Base-by-base conservation (phyloP, 2,888 invertebrate species). In the Chymomyza amoena region DNA sequence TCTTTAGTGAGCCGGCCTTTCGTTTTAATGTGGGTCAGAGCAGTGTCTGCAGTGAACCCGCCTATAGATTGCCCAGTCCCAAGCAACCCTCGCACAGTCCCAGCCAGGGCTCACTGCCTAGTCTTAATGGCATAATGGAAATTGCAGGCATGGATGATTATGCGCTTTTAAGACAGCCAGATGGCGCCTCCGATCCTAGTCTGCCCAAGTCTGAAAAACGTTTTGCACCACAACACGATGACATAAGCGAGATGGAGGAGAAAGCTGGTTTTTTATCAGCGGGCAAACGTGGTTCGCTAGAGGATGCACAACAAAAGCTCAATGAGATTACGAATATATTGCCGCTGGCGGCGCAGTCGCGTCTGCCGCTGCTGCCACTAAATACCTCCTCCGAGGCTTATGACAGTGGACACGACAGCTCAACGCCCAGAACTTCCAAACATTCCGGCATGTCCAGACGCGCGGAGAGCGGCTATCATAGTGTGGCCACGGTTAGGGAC, bases 131-230 rank as follows among this genome's bases (percentile, higher is more conserved):
- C 93, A 95, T 92, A 92, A 94, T 90, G 93, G 93, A 89, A 93
- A 94, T 91, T 87, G 94, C 88, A 89, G 93, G 86, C 79, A 93
- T 91, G 93, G 93, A 91, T 77, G 93, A 94, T 78, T 94, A 94
- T 88, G 96, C 96, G 50, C 95, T 95, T 72, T 91, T 97, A 65
- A 93, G 97, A 76, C 96, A 97, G 92, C 97, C 97, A 6, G 98
- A 98, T 87, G 97, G 97, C 61, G 97, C 98, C 64, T 98, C 97
- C 28, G 97, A 98, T 93, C 97, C 97, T 18, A 97, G 97, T 92
- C 93, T 98, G 72, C 91, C 90, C 15, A 91, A 91, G 77, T 66
- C 84, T 56, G 91, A 91, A 77, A 91, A 91, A 45, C 77, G 90
- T 0, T 90, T 91, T 75, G 84, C 89, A 13, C 71, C 89, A 6